Percentiles rank a stretch among this genome's conserved stretches.
These are phyloP conservation scores for Mola mola DNA, from an alignment of 2,113 vertebrate genomes.

Conservation along the genomic window DNA sequence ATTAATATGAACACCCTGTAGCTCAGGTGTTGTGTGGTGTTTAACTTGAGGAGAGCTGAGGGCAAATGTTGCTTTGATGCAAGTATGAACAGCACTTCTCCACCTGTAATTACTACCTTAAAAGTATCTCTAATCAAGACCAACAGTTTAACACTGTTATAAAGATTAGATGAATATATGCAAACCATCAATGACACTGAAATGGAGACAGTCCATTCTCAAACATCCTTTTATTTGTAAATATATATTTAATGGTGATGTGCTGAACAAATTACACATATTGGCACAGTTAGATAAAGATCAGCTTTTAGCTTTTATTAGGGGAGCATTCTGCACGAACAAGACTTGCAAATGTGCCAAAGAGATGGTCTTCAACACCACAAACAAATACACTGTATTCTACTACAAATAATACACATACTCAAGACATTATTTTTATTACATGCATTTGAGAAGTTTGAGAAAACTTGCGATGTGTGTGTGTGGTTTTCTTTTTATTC, in stretches of 20 bases:
- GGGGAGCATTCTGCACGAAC: neutral
- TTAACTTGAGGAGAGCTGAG: neutral
- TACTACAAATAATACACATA: too few relatives aligned
- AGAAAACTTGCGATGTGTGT: too few relatives aligned
- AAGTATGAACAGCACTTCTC: constrained; percentile 2
- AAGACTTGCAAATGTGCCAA: constrained; percentile 2
- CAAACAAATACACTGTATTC: constrained; percentile 7
- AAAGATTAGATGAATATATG: constrained; percentile 5
- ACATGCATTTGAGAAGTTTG: too few relatives aligned
- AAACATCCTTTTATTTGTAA: constrained; percentile 1
- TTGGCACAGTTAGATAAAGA: neutral
- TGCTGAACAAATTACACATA: neutral
- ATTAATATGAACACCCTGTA: neutral
- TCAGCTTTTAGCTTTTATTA: neutral
- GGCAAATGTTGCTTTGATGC: constrained; percentile 18
- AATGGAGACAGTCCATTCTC: neutral
- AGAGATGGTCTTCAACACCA: constrained; percentile 5
- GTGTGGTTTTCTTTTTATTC: too few relatives aligned
- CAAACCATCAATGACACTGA: neutral
- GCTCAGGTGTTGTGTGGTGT: neutral
- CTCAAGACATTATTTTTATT: too few relatives aligned
- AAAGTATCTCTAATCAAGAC: constrained; percentile 10
- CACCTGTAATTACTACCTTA: constrained; percentile 8
- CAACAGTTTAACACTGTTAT: constrained; percentile 21
- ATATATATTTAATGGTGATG: constrained; percentile 2